These are phyloP conservation scores for Atractosteus spatula DNA, from an alignment of 2,113 vertebrate genomes.

Conservation along the genomic window DNA sequence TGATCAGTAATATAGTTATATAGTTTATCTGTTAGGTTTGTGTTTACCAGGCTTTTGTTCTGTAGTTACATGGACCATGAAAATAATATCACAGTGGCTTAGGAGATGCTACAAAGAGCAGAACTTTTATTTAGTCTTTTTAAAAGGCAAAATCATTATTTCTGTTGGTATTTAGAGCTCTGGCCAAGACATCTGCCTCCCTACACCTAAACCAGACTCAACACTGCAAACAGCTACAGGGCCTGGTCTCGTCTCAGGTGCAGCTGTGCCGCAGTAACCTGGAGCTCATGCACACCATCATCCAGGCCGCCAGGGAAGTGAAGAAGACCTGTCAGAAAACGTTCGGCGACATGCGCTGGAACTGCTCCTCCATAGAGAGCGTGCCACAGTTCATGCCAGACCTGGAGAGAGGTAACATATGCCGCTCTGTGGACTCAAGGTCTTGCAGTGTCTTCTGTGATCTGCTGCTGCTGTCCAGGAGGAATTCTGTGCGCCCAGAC, in stretches of 20 bases:
- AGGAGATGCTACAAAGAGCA: no score
- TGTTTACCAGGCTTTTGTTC: no score
- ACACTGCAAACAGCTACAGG: slow-evolving; percentile 90
- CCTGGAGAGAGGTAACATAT: slow-evolving; percentile 86
- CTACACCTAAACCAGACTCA: slow-evolving; percentile 90
- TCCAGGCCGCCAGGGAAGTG: slow-evolving; percentile 86
- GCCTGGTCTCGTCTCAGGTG: slow-evolving; percentile 89
- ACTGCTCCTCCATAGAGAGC: slow-evolving; percentile 92
- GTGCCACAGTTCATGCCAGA: slow-evolving; percentile 86
- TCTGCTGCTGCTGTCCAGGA: background rate
- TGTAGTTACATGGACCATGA: no score
- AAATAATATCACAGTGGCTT: no score
- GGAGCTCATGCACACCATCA: slow-evolving; percentile 94
- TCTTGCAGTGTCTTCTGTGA: background rate
- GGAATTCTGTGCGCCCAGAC: background rate
- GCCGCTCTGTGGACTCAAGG: background rate
- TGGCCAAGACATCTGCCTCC: slow-evolving; percentile 76
- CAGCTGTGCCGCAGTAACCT: slow-evolving; percentile 95
- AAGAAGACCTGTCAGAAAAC: slow-evolving; percentile 92
- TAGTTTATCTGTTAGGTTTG: no score
- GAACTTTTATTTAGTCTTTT: no score
- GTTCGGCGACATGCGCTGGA: slow-evolving; percentile 95
- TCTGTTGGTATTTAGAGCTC: slow-evolving; percentile 61
- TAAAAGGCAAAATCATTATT: background rate
- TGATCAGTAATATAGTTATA: no score